These are phyloP conservation scores for Nycteola revayana DNA, from an alignment of 2,888 invertebrate genomes.

Conservation along the genomic window DNA sequence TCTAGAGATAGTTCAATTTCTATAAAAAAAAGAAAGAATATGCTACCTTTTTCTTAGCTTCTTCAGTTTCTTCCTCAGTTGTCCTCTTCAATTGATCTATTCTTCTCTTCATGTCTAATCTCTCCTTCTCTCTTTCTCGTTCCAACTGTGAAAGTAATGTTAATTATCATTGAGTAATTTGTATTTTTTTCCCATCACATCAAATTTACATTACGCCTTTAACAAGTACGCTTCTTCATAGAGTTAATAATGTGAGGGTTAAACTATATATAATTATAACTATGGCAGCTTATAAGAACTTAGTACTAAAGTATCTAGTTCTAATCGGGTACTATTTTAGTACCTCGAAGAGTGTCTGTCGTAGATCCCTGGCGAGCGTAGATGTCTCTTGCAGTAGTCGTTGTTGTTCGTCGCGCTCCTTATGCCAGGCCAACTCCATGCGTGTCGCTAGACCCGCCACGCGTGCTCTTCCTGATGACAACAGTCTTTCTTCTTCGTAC, in stretches of 20 bases:
- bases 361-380: conserved; percentile 91
- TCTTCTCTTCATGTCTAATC: conserved; percentile 92
- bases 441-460: conserved; percentile 93
- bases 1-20: no score
- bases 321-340: no score
- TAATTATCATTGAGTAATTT: no score
- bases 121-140: conserved; percentile 93
- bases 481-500: conserved; percentile 93
- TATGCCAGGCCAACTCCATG: conserved; percentile 96
- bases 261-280: no score
- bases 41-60: conserved; percentile 91
- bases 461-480: conserved; percentile 91
- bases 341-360: conserved; percentile 93
- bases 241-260: neutral
- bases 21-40: no score
- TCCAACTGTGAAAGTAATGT: no score
- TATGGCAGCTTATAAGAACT: no score
- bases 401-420: conserved; percentile 95
- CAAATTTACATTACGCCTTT: no score
- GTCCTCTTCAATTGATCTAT: conserved; percentile 92
- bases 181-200: no score
- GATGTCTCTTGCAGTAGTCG: conserved; percentile 94
- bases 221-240: no score
- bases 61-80: conserved; percentile 94
- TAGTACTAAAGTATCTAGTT: no score